Evolutionary conservation across 2,113 vertebrate genomes (phyloP).

Genomic region (Hippopotamus amphibius): DNA sequence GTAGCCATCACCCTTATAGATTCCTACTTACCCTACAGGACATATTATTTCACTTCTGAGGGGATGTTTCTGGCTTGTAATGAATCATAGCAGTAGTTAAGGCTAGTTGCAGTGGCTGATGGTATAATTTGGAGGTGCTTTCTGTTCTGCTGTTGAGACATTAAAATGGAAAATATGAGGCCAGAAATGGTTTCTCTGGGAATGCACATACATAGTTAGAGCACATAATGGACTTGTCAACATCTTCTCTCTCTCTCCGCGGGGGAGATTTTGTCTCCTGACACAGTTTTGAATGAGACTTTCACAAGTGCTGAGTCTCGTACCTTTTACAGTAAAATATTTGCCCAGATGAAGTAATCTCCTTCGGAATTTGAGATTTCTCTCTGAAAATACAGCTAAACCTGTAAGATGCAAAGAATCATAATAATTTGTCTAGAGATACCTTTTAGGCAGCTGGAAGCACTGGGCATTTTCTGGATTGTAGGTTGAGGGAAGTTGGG

Average conservation of each 20-base stretch:
- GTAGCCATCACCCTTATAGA: neutral
- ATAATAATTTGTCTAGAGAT: constrained; percentile 61
- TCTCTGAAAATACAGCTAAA: constrained; percentile 61
- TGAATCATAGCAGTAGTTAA: constrained; percentile 74
- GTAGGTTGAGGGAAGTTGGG: neutral
- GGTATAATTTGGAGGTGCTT: constrained; percentile 61
- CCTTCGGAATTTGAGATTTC: constrained; percentile 65
- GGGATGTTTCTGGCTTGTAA: constrained; percentile 67
- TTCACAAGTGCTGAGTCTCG: constrained; percentile 32
- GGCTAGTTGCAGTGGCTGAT: constrained; percentile 56
- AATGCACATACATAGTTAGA: constrained; percentile 22
- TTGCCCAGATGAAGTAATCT: constrained; percentile 75
- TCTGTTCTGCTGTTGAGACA: constrained; percentile 46
- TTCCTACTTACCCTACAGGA: neutral
- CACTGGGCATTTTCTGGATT: constrained; percentile 46
- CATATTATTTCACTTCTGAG: constrained; percentile 1
- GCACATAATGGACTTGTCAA: constrained; percentile 46
- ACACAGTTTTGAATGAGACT: constrained; percentile 64
- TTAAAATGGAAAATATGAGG: constrained; percentile 80
- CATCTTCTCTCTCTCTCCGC: constrained; percentile 47
- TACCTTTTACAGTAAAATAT: constrained; percentile 74
- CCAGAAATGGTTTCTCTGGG: constrained; percentile 62
- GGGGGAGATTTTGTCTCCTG: constrained; percentile 61
- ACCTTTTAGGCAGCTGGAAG: constrained; percentile 7
- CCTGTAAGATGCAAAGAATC: neutral